These are phyloP conservation scores for Mormyrops boulengeri DNA, from an alignment of 2,797 vertebrate genomes.

Conservation along the genomic window DNA sequence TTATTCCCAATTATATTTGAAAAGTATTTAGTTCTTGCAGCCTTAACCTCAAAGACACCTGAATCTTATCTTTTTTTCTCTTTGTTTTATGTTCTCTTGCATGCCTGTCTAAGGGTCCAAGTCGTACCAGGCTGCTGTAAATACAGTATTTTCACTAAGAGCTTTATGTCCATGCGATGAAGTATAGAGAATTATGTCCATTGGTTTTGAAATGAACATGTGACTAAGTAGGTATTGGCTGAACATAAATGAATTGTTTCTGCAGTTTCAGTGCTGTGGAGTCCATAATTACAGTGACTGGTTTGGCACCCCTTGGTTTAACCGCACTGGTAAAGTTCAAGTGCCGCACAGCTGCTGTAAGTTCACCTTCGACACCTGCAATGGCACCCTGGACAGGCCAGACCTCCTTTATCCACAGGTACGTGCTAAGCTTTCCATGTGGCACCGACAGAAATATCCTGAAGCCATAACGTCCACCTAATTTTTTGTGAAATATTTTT, in stretches of 20 bases:
- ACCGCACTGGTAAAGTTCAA: conserved; percentile 25
- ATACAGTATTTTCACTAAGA: not conserved
- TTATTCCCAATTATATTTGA: not conserved
- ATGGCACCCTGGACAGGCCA: conserved; percentile 34
- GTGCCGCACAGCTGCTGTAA: conserved; percentile 59
- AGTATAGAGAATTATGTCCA: not conserved
- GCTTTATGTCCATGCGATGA: not conserved
- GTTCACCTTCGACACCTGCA: conserved; percentile 41
- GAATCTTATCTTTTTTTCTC: not conserved
- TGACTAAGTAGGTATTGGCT: not conserved
- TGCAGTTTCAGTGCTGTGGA: conserved; percentile 55
- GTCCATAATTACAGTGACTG: conserved; percentile 52
- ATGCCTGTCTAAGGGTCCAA: not conserved
- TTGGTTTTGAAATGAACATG: not conserved
- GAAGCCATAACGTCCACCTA: not conserved
- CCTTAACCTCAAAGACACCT: not conserved
- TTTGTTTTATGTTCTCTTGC: not conserved
- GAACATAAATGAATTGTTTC: not conserved
- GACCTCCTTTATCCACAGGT: conserved; percentile 45
- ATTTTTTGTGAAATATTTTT: not conserved
- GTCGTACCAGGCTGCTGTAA: not conserved
- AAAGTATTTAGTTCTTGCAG: not conserved
- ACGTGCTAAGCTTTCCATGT: not conserved
- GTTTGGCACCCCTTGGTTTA: conserved; percentile 51
- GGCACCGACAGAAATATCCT: not conserved